Evolutionary conservation across 2,888 invertebrate genomes (phyloP).

Genomic region (Sycophila texana): DNA sequence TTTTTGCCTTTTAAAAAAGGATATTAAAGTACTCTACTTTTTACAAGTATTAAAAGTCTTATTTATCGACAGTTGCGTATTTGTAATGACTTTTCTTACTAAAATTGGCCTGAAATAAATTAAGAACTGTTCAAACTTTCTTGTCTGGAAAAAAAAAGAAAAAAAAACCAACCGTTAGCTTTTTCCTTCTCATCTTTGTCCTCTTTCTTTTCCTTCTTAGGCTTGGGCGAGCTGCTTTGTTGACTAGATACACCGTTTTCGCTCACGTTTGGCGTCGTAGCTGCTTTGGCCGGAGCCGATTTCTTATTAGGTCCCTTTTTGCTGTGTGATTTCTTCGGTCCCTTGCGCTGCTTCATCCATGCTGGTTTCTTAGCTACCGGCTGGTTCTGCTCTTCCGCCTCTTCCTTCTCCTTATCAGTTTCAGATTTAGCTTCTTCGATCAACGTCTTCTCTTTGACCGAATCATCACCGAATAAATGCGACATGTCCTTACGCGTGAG

Average conservation of each 20-base stretch:
- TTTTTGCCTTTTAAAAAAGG: too few species aligned
- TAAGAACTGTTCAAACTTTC: too few species aligned
- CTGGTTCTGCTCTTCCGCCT: conserved; percentile 77
- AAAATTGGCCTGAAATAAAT: too few species aligned
- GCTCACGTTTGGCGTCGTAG: conserved; percentile 39
- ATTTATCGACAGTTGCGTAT: not conserved
- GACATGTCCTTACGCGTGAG: conserved; percentile 90
- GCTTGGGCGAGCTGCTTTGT: conserved; percentile 61
- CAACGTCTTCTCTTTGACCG: conserved; percentile 80
- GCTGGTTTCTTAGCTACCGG: conserved; percentile 83
- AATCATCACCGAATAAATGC: conserved; percentile 87
- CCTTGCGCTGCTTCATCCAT: conserved; percentile 88
- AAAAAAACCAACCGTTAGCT: conserved; percentile 25
- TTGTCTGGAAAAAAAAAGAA: not conserved
- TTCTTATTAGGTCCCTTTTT: conserved; percentile 76
- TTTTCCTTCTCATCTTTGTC: conserved; percentile 62
- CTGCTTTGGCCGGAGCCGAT: conserved; percentile 14
- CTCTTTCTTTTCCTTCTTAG: conserved; percentile 67
- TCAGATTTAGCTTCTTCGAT: conserved; percentile 74
- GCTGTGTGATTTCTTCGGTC: conserved; percentile 80
- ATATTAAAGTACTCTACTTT: too few species aligned
- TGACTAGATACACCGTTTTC: conserved; percentile 52
- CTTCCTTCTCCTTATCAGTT: conserved; percentile 75
- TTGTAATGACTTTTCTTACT: not conserved
- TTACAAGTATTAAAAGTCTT: too few species aligned